phyloP scores from a whole-genome alignment of 2,113 vertebrate genomes.

The western clawed frog (Xenopus tropicalis) region DNA sequence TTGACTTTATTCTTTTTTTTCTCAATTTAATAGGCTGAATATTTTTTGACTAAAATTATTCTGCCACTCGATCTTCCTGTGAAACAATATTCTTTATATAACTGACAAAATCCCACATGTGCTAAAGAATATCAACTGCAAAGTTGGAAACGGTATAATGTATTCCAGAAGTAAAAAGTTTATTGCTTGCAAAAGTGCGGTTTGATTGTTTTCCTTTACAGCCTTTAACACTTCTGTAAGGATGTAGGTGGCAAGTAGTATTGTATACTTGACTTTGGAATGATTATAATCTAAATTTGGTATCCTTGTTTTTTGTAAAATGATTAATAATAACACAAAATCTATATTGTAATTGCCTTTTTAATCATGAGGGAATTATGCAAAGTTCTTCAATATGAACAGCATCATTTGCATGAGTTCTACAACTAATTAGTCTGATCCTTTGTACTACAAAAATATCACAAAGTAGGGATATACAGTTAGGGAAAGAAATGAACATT shows the following conservation, averaged over 20 bases:
- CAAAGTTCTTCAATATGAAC: conserved; percentile 52
- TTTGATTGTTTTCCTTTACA: not conserved
- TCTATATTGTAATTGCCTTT: conserved; percentile 52
- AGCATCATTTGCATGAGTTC: conserved; percentile 50
- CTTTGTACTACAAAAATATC: conserved; percentile 43
- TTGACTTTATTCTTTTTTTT: not conserved
- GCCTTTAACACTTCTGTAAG: not conserved
- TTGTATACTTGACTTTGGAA: conserved; percentile 29
- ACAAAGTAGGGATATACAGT: not conserved
- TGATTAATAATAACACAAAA: conserved; percentile 50
- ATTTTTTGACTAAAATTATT: not conserved
- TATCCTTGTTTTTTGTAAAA: conserved; percentile 47
- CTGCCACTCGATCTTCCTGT: not conserved
- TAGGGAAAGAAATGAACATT: too few relatives aligned
- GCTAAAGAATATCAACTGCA: not conserved
- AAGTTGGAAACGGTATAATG: not conserved
- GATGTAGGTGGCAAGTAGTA: too few relatives aligned
- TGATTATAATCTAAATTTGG: conserved; percentile 46
- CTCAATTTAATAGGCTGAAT: not conserved
- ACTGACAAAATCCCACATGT: conserved; percentile 12
- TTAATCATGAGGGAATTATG: conserved; percentile 48
- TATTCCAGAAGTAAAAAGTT: not conserved
- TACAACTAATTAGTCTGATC: conserved; percentile 53
- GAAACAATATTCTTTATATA: conserved; percentile 8
- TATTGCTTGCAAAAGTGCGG: not conserved